Evolutionary conservation across 37 sponge, comb jelly and placozoan genomes (phyloP).

Genomic region (Petrosia ficiformis): DNA sequence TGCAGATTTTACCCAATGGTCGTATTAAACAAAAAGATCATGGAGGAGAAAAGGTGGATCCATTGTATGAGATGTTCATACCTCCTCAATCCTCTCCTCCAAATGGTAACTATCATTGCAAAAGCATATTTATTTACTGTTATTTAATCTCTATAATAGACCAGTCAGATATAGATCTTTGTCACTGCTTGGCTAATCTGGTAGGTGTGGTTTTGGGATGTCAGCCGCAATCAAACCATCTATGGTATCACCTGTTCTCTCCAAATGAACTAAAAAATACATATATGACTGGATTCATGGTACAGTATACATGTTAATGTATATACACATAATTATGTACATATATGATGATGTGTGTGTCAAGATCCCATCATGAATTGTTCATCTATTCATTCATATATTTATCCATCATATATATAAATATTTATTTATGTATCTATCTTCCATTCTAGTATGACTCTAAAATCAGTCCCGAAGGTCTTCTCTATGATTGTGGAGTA

Average conservation of each 20-base stretch:
- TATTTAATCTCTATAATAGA: constrained; percentile 30
- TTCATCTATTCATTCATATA: no score
- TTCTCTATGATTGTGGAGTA: constrained; percentile 71
- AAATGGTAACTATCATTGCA: constrained; percentile 9
- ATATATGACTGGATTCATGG: constrained; percentile 82
- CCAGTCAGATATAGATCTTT: constrained; percentile 70
- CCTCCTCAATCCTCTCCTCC: constrained; percentile 13
- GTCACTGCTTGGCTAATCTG: constrained; percentile 69
- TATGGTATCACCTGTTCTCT: constrained; percentile 75
- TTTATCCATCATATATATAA: no score
- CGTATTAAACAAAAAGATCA: constrained; percentile 1
- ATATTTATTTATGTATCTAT: no score
- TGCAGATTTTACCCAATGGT: constrained; percentile 24
- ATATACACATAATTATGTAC: no score
- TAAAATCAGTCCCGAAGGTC: constrained; percentile 53
- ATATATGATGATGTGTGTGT: no score
- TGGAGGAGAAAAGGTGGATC: constrained; percentile 33
- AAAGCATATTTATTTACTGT: neutral
- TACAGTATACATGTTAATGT: no score
- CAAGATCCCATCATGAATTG: no score
- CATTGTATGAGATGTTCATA: constrained; percentile 56
- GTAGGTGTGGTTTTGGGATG: constrained; percentile 70
- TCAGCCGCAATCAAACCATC: constrained; percentile 57
- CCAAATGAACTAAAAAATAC: constrained; percentile 54
- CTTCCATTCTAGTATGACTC: constrained; percentile 41